These are phyloP conservation scores for Chloebia gouldiae DNA, from an alignment of 2,113 vertebrate species.

Conservation along the genomic window DNA sequence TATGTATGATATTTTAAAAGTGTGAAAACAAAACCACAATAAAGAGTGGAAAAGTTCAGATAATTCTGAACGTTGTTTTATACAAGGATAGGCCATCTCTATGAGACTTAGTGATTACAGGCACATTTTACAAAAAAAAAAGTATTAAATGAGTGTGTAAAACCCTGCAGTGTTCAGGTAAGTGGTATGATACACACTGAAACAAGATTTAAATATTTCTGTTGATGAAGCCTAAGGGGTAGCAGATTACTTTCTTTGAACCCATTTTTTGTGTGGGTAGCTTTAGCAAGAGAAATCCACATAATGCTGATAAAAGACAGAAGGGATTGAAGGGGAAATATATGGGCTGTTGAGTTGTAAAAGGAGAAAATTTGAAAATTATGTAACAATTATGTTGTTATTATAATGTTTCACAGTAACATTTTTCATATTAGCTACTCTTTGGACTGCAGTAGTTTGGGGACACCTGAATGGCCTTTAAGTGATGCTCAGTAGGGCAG, in stretches of 20 bases:
- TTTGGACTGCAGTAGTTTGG: not conserved
- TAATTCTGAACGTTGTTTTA: not conserved
- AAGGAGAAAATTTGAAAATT: not conserved
- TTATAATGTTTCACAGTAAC: not conserved
- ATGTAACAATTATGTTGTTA: not conserved
- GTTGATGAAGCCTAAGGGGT: not conserved
- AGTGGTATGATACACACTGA: not conserved
- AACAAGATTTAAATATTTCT: not conserved
- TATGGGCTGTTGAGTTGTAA: not conserved
- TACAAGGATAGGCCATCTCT: not conserved
- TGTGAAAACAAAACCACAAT: not conserved
- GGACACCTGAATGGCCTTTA: not conserved
- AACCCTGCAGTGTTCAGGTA: not conserved
- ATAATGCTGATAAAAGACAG: not conserved
- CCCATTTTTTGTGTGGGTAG: not conserved
- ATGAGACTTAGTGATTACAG: not conserved
- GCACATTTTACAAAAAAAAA: not conserved
- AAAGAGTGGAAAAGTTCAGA: not conserved
- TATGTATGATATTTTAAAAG: not conserved
- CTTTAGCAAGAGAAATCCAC: not conserved
- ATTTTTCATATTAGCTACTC: not conserved
- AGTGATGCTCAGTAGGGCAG: not conserved
- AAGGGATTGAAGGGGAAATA: not conserved
- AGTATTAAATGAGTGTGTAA: not conserved
- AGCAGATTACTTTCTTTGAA: not conserved